A percentile compares a stretch with the other conserved stretches of the same genome.
phyloP scores from a whole-genome alignment of 2,888 invertebrate species.

The Lasioglossum zephyrum region DNA sequence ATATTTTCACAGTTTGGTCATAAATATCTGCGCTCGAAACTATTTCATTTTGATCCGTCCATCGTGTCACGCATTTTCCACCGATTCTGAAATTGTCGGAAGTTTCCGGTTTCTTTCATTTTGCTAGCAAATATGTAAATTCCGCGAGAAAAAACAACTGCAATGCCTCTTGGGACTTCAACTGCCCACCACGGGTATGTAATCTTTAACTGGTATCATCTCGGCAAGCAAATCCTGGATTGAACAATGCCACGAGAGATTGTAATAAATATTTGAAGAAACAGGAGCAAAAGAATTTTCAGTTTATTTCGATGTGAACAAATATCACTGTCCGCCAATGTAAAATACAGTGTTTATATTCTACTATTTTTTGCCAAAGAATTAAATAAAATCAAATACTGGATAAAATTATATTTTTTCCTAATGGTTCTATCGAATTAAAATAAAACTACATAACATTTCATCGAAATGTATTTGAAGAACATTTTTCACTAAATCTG shows the following conservation, averaged over 20 bases:
- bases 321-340: too few species aligned
- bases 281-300: neutral
- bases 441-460: neutral
- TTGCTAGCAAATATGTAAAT: neutral
- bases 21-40: neutral
- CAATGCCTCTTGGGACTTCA: neutral
- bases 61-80: neutral
- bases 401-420: neutral
- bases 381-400: neutral
- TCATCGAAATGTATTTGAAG: neutral
- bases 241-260: neutral
- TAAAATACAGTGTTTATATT: neutral
- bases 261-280: neutral
- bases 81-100: neutral
- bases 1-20: too few species aligned
- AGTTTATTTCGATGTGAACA: neutral
- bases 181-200: neutral
- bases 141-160: neutral
- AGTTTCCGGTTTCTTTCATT: neutral
- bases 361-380: neutral
- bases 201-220: neutral
- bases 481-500: neutral
- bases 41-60: neutral
- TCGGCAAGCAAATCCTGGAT: neutral
- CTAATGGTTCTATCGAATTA: neutral